phyloP scores from a whole-genome alignment of 2,113 vertebrate genomes.

The Caretta caretta region DNA sequence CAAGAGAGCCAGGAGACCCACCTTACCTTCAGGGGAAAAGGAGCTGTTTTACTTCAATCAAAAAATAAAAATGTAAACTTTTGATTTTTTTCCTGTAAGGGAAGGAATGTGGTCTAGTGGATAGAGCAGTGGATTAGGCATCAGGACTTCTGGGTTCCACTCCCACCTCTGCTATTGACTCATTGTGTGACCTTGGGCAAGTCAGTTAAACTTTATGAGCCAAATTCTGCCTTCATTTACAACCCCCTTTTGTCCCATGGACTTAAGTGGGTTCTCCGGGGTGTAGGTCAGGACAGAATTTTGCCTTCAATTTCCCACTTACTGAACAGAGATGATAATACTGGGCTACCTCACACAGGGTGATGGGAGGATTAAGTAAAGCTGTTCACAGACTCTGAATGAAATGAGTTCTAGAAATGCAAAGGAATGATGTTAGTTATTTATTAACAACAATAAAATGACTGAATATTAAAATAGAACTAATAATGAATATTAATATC shows the following conservation, averaged over 20 bases:
- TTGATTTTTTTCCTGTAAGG: accelerated
- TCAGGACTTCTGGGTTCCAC: neutral
- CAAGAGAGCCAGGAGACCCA: neutral
- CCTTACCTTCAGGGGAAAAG: neutral
- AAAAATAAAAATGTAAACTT: neutral
- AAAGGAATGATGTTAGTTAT: neutral
- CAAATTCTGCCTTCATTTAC: neutral
- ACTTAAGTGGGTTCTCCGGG: no score
- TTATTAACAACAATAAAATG: neutral
- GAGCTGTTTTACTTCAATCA: accelerated
- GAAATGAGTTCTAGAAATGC: neutral
- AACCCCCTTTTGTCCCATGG: neutral
- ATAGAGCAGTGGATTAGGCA: neutral
- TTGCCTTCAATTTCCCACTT: neutral
- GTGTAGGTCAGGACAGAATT: neutral
- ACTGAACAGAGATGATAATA: neutral
- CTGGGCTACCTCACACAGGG: neutral
- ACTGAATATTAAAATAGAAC: no score
- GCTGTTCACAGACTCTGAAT: neutral
- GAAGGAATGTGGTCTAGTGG: neutral
- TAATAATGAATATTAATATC: neutral
- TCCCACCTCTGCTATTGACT: neutral
- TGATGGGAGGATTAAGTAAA: neutral
- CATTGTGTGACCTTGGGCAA: neutral
- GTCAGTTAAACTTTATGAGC: neutral